Base-by-base conservation (phyloP, 2,113 vertebrate genomes). In the Tachuris rubrigastra region DNA sequence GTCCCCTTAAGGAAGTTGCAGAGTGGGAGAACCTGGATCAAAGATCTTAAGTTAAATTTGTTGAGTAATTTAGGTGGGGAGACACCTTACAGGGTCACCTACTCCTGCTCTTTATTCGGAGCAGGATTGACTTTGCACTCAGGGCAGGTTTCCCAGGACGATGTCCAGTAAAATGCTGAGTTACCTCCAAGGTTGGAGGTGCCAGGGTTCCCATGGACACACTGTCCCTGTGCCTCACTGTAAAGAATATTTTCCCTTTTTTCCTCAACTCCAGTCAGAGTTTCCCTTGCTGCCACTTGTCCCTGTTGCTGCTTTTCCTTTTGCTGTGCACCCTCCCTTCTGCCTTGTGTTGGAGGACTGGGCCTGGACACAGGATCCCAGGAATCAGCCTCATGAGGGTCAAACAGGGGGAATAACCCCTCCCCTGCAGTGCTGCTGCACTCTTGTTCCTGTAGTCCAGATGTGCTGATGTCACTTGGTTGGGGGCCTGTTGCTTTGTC, bases 401-500 rank as follows among this genome's bases (percentile, higher is more conserved):
- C 69, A 65, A 12, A 71, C 11, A 30, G 0, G 62, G 77, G 37
- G 17, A 56, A n/a, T 16, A 58, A 31, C n/a, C 25, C 49, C 33
- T 46, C 87, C 90, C 53, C 60, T 46, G 62, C 49, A 17, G 31
- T 73, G 55, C 58, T 85, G 66, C 74, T 81, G 35, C 28, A 0
- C 21, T 66, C 71, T 42, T 56, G 37, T 56, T 86, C 27, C 55
- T 93, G 3, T 41, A 33, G 15, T 30, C 10, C 12, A 67, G 83
- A 78, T 93, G 66, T 86, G 84, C 85, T 95, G 37, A 63, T 93
- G 67, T 92, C 84, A 55, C 75, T 83, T 91, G 68, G 47, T 83
- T 96, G 78, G 86, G 79, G 86, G 77, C 41, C 94, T 96, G 80
- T 94, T 96, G 92, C 73, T 97, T 93, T 95, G 75, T 91, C 49